Evolutionary conservation across 2,888 invertebrate genomes (phyloP).

Genomic region (Microctonus hyperodae): DNA sequence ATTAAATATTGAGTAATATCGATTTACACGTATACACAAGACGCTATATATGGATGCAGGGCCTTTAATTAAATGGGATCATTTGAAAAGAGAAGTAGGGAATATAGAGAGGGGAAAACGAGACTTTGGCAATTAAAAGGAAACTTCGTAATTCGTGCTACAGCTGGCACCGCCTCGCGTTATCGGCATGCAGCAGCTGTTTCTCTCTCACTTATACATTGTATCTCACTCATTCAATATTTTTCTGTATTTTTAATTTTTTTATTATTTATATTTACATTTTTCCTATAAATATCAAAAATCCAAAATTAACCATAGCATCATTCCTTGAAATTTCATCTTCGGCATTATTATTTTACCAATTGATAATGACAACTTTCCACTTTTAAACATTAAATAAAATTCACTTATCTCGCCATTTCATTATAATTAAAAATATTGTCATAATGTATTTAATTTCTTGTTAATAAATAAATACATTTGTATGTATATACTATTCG

Average conservation of each 20-base stretch:
- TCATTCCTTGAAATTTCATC: too few relatives aligned
- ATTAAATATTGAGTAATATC: conserved; percentile 24
- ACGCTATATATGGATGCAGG: background rate
- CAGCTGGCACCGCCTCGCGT: conserved; percentile 37
- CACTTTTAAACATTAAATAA: too few relatives aligned
- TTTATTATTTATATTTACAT: background rate
- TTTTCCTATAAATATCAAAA: background rate
- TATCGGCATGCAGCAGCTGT: conserved; percentile 36
- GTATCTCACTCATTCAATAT: background rate
- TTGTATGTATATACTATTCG: too few relatives aligned
- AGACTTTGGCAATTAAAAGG: conserved; percentile 49
- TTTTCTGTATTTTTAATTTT: background rate
- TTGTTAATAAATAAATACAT: too few relatives aligned
- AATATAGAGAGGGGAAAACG: conserved; percentile 14
- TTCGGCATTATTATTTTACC: too few relatives aligned
- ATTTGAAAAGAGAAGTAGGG: conserved; percentile 16
- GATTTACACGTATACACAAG: conserved; percentile 37
- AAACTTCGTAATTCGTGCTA: conserved; percentile 46
- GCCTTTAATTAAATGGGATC: conserved; percentile 46
- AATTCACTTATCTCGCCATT: too few relatives aligned
- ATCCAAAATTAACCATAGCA: too few relatives aligned
- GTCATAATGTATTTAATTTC: too few relatives aligned
- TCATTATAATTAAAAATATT: background rate
- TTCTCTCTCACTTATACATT: conserved; percentile 1
- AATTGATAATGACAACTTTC: too few relatives aligned